Base-by-base conservation (phyloP, 2,888 invertebrate species). In the Ceramica pisi region DNA sequence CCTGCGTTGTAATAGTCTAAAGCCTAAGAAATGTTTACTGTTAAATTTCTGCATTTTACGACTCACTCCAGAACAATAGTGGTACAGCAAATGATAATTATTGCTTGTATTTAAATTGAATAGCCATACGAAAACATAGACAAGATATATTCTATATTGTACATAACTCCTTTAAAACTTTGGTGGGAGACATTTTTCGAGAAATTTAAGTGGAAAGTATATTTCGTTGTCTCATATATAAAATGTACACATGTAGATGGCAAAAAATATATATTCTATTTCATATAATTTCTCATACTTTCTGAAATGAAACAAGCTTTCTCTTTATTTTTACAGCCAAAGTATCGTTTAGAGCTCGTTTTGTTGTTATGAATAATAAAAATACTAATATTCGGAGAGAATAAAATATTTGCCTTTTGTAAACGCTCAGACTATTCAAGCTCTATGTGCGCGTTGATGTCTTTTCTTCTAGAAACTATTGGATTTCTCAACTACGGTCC, bases 371-470 rank as follows among this genome's bases (percentile, higher is more conserved):
- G 41, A 41, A 61, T 55, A 48, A n/a, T 68, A 9, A 12, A 56
- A 60, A 76, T 56, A 67, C 68, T 38, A 38, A 53, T n/a, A 56
- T 35, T 35, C 41, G 26, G 59, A 31, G 31, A 53, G 12, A 23
- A 51, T 38, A 14, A 14, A 65, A 38, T 9, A 57, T 56, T 31
- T 21, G 7, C 10, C 57, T 51, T 44, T 65, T 51, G 51, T 46
- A 16, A 44, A 35, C 31, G 41, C 31, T 9, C 21, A 23, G 12
- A 26, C 12, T 19, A 19, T 53, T 59, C 9, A 44, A 23, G 23
- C 62, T 67, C 67, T 46, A 6, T 65, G 72, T 81, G 81, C 72
- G 77, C 78, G 79, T 81, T 80, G 81, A 81, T 80, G 79, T 80
- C 81, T 80, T 80, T 80, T 81, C 31, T 5, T 65, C 53, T 62